phyloP scores from a whole-genome alignment of 2,888 invertebrate genomes.

The Eupithecia tripunctaria region DNA sequence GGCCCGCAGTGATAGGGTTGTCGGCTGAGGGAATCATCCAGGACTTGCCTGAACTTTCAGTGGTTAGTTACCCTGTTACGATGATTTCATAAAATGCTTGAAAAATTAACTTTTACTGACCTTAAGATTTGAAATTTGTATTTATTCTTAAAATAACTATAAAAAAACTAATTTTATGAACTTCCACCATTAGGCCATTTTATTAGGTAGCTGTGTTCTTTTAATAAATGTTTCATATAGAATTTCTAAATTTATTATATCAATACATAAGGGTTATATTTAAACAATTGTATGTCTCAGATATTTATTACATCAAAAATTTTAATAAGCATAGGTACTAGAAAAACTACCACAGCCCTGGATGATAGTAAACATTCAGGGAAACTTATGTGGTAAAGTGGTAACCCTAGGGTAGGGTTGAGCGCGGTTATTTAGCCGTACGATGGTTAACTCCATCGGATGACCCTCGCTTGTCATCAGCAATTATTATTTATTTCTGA shows the following conservation, averaged over 20 bases:
- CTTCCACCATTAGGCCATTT: no score
- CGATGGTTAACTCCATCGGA: slow-evolving; percentile 72
- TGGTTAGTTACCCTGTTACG: background rate
- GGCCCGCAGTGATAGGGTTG: slow-evolving; percentile 55
- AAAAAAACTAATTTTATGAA: no score
- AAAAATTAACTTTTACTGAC: background rate
- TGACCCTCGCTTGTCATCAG: slow-evolving; percentile 73
- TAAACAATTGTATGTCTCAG: no score
- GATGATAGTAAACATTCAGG: background rate
- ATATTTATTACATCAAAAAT: no score
- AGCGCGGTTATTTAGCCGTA: slow-evolving; percentile 74
- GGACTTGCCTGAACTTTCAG: background rate
- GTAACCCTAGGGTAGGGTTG: slow-evolving; percentile 54
- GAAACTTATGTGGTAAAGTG: slow-evolving; percentile 9
- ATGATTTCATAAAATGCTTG: background rate
- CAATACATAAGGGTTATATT: no score
- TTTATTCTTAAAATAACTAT: no score
- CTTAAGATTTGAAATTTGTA: no score
- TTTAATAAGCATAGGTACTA: background rate
- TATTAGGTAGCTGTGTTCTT: no score
- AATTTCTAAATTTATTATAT: no score
- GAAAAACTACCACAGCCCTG: background rate
- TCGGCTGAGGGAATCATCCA: background rate
- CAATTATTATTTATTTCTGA: slow-evolving; percentile 64
- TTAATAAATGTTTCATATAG: no score